phyloP scores from a whole-genome alignment of 1,140 invertebrate species.

The Cydia strobilella region DNA sequence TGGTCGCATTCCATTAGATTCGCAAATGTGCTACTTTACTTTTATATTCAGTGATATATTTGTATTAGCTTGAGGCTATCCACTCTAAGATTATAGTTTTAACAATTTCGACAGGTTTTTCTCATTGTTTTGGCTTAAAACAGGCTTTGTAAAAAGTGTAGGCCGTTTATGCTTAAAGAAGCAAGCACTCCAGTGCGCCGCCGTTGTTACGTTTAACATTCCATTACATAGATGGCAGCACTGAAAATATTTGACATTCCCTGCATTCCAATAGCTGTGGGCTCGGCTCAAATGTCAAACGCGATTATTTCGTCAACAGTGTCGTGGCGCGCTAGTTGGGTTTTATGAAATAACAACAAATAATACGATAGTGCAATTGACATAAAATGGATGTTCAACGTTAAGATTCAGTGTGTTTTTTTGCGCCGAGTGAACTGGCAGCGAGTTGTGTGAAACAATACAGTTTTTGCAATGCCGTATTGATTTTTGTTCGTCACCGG shows the following conservation, averaged over 20 bases:
- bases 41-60: slow-evolving; percentile 41
- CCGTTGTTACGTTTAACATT: slow-evolving; percentile 58
- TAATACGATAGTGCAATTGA: slow-evolving; percentile 63
- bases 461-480: slow-evolving; percentile 69
- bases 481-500: slow-evolving; percentile 76
- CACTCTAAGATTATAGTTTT: not conserved
- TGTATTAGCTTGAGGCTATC: not conserved
- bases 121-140: not conserved
- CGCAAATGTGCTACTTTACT: slow-evolving; percentile 53
- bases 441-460: slow-evolving; percentile 51
- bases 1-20: slow-evolving; percentile 69
- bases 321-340: slow-evolving; percentile 77
- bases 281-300: slow-evolving; percentile 81
- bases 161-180: slow-evolving; percentile 27
- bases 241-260: slow-evolving; percentile 80
- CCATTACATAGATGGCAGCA: slow-evolving; percentile 76
- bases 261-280: slow-evolving; percentile 76
- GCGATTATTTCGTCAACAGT: slow-evolving; percentile 81
- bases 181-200: slow-evolving; percentile 60
- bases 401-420: slow-evolving; percentile 59
- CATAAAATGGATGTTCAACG: slow-evolving; percentile 67
- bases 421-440: slow-evolving; percentile 47
- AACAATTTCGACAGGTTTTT: not conserved
- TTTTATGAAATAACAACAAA: slow-evolving; percentile 78
- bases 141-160: slow-evolving; percentile 10